Evolutionary conservation across 2,113 vertebrate genomes (phyloP), one percentile per base, ranked within the genome.

Genomic region (Helogale parvula): DNA sequence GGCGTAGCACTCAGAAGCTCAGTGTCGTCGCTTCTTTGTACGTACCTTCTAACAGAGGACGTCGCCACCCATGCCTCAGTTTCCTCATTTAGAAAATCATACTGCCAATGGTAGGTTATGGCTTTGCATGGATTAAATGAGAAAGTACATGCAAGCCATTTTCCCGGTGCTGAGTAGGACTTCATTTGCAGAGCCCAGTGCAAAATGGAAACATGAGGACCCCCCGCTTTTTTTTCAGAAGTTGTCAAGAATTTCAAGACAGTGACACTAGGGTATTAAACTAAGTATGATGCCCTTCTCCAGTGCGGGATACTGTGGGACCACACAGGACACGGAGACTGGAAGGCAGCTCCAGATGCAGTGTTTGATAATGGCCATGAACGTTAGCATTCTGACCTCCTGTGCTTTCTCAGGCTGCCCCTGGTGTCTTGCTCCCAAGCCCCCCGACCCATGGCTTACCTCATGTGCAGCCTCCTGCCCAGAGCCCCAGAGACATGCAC

Each of bases 211-310:
- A 29, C 16, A 11, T 2, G 9, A 6, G 31, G 14, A 33, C 4
- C 47, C 21, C 54, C 17, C 17, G 15, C 16, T 17, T 57, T 60
- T 16, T 71, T 60, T 45, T 17, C 12, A 52, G 66, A 71, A 72
- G 19, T 31, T 21, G 31, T 31, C 6, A 35, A 80, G 52, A 76
- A 35, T 90, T 80, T 96, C 47, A 93, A 60, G 79, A 69, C 54
- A 54, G 69, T 16, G 25, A 31, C 41, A 35, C 9, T 33, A 7
- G 41, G 52, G 68, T 41, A 31, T 86, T 80, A 80, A 52, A 10
- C 11, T 16, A 65, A 71, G 41, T 35, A 1, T 7, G 54, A 25
- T 23, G 2, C 41, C 52, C 68, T 47, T 45, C 50, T 71, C 74
- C 38, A 72, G 25, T 3, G 12, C 3, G 13, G 25, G 38, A 0